Evolutionary conservation across 2,113 vertebrate genomes (phyloP), one percentile per base, ranked within the genome.

Genomic region (Agelaius tricolor): DNA sequence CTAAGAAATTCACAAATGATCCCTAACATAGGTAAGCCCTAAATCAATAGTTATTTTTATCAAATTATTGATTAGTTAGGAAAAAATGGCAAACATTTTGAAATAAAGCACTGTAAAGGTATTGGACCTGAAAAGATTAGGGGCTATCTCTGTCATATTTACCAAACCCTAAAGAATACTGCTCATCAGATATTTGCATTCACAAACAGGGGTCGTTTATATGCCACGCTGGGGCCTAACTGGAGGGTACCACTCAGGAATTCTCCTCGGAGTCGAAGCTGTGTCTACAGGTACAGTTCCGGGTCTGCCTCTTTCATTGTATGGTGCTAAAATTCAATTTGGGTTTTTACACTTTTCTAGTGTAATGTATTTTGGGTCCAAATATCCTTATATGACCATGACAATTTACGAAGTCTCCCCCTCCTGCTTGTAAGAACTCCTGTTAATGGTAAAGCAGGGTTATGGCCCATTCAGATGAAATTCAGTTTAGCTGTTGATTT

Each of bases 201-300:
- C 98, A 93, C 94, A 96, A 98, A 98, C 98, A 99, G 99, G 98
- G 98, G 99, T 90, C 99, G 99, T 87, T 98, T 99, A 96, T 99
- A 99, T 57, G 98, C 99, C 89, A 99, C 99, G 0, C 98, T 99
- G 97, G 99, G 99, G 76, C 99, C 99, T 94, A 99, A 99, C 98
- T 99, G 99, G 99, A 98, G 98, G 96, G 99, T 99, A 90, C 99
- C 99, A 0, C 98, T 98, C 82, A 98, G 98, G 96, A 99, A 97
- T 97, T 99, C 99, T 95, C 99, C 99, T 81, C 97, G 99, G 95
- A 99, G 98, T 96, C 98, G 96, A 96, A 98, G 98, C 98, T 99
- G 98, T 94, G 97, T 99, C 91, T 99, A 99, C 98, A 99, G 99
- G 99, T 99, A 99, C 88, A 91, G 68, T 77, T 93, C 83, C 91